Base-by-base conservation (phyloP, 2,113 vertebrate species). In the Oophaga pumilio region DNA sequence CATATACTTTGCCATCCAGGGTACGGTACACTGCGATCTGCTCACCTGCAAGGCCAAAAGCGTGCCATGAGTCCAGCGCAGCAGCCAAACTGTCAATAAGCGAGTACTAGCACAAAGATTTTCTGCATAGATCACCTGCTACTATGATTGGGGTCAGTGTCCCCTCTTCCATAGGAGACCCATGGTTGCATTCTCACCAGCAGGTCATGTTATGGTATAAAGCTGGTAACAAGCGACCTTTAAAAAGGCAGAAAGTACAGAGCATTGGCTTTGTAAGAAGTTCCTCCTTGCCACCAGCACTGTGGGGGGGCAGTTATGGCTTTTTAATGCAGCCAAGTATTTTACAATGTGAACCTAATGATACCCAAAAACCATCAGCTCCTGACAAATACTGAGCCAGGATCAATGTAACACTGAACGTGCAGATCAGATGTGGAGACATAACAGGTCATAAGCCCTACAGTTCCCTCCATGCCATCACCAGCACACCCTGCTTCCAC, bases 21-120 rank as follows among this genome's bases (percentile, higher is more conserved):
- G 90, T 91, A 12, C 93, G 91, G 43, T 95, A 96, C 9, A 91
- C 94, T 0, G 91, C 91, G 1, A 96, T 84, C 82, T 95, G 93
- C 5, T 95, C 92, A 66, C 95, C 96, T 94, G 88, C 11, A 82
- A 0, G 52, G 28, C 3, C n/a, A 15, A 7, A 15, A 64, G n/a
- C 28, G 9, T 2, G 4, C 0, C 22, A 77, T 53, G 9, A 77
- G 33, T 5, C 3, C 5, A 43, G 3, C 33, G 3, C 33, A 43
- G 33, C 33, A 43, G 33, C 33, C 33, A 43, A 5, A 4, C 33
- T 43, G 1, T 1, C 33, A 43, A 33, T 43, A 43, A 43, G 33
- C 5, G 3, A 43, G 33, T 43, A 43, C 33, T 43, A 43, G 33
- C 33, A 43, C 33, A 43, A 43, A 43, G 4, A 43, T 43, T 43